phyloP scores from a whole-genome alignment of 1,140 invertebrate species.

The Microplitis demolitor region DNA sequence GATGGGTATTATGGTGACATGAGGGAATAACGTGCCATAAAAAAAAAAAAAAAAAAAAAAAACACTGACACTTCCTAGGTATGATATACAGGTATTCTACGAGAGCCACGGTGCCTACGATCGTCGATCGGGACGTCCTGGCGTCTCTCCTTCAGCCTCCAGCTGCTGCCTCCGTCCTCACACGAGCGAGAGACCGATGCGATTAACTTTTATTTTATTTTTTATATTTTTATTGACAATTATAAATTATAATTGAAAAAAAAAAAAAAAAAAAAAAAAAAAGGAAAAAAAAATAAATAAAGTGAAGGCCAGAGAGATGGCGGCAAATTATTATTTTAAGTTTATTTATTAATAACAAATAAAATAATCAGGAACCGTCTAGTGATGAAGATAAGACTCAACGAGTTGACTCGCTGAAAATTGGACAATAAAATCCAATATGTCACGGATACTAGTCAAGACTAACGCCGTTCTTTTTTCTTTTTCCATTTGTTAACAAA shows the following conservation, averaged over 20 bases:
- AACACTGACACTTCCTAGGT: slow-evolving; percentile 30
- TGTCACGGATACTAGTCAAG: slow-evolving; percentile 33
- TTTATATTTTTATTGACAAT: not conserved
- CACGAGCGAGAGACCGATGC: slow-evolving; percentile 33
- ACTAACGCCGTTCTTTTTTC: slow-evolving; percentile 71
- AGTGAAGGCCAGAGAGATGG: too few species aligned
- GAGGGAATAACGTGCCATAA: slow-evolving; percentile 14
- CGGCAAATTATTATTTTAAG: too few species aligned
- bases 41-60: slow-evolving; percentile 11
- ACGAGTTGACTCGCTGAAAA: too few species aligned
- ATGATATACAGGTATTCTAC: slow-evolving; percentile 45
- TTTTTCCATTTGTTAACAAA: slow-evolving; percentile 65
- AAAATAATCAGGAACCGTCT: too few species aligned
- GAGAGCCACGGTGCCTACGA: slow-evolving; percentile 39
- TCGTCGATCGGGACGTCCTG: slow-evolving; percentile 40
- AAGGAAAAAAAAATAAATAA: too few species aligned
- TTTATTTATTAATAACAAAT: too few species aligned
- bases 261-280: too few species aligned
- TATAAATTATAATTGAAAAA: too few species aligned
- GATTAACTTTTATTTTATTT: slow-evolving; percentile 19
- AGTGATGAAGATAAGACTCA: too few species aligned
- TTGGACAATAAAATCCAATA: slow-evolving; percentile 22
- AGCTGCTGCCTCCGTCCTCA: slow-evolving; percentile 46
- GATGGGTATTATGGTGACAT: not conserved
- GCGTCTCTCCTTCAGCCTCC: slow-evolving; percentile 44